phyloP scores from a whole-genome alignment of 1,140 invertebrate species.

The Drepana arcuata region DNA sequence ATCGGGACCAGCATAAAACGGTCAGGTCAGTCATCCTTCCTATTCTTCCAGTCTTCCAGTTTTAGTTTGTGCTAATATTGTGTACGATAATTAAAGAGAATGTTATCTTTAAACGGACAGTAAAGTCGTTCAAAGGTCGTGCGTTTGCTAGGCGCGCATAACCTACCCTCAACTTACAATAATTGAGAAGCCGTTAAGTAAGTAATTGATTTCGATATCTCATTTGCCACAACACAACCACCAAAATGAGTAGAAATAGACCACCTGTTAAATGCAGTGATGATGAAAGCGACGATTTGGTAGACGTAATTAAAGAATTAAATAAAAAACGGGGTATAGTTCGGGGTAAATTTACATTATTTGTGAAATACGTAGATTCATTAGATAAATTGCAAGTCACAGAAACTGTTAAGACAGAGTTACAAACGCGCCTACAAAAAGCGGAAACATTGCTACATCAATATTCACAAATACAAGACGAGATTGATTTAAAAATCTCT shows the following conservation, averaged over 20 bases:
- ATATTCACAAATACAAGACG: no score
- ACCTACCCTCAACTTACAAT: no score
- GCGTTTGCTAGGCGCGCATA: constrained; percentile 1
- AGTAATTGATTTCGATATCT: no score
- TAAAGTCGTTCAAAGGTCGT: constrained; percentile 4
- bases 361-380: constrained; percentile 7
- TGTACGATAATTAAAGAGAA: constrained; percentile 1
- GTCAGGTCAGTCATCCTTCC: constrained; percentile 3
- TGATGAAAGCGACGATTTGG: constrained; percentile 2
- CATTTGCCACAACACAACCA: constrained; percentile 3
- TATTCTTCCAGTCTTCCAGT: constrained; percentile 2
- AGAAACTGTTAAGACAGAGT: no score
- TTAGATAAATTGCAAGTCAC: no score
- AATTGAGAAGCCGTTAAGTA: no score
- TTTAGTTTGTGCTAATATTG: constrained; percentile 6
- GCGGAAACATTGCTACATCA: no score
- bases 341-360: constrained; percentile 8
- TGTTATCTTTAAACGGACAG: background rate
- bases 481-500: no score
- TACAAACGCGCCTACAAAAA: no score
- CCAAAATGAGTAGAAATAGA: constrained; percentile 4
- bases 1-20: constrained; percentile 3
- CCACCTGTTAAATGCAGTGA: constrained; percentile 3
- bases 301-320: constrained; percentile 6
- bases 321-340: constrained; percentile 7